Evolutionary conservation across 2,888 invertebrate species (phyloP).

Genomic region (Poecilobothrus nobilitatus): DNA sequence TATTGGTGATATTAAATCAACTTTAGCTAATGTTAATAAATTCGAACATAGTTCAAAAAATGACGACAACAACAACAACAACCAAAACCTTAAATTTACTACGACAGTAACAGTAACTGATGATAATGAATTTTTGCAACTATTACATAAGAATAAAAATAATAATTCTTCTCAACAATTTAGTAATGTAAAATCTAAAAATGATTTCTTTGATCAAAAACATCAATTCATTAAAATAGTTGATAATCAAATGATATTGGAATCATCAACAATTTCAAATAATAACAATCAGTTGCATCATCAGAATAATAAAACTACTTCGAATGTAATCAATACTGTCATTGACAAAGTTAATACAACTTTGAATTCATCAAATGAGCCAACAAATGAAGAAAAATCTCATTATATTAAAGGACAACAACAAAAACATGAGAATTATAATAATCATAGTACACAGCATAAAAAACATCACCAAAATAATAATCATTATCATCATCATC

Average conservation of each 20-base stretch:
- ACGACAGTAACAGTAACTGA: not conserved
- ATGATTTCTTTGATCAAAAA: not conserved
- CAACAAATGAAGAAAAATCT: not conserved
- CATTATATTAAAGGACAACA: no score
- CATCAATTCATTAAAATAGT: not conserved
- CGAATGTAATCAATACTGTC: not conserved
- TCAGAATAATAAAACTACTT: not conserved
- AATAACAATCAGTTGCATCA: not conserved
- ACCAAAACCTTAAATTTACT: not conserved
- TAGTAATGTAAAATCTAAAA: not conserved
- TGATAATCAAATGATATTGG: not conserved
- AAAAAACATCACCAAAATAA: not conserved
- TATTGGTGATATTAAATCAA: slow-evolving; percentile 18
- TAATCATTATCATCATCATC: not conserved
- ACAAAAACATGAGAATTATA: no score
- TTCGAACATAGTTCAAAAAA: not conserved
- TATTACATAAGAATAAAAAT: not conserved
- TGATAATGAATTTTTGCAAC: not conserved
- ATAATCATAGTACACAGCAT: not conserved
- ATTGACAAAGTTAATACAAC: not conserved
- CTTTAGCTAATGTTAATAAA: not conserved
- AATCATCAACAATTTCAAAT: not conserved
- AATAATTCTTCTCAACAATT: not conserved
- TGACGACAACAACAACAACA: not conserved
- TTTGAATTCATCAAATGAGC: not conserved